Percentiles rank a stretch among this genome's conserved stretches.
Evolutionary conservation across 2,888 invertebrate species (phyloP).

Genomic region (Scrobipalpa atriplicella): DNA sequence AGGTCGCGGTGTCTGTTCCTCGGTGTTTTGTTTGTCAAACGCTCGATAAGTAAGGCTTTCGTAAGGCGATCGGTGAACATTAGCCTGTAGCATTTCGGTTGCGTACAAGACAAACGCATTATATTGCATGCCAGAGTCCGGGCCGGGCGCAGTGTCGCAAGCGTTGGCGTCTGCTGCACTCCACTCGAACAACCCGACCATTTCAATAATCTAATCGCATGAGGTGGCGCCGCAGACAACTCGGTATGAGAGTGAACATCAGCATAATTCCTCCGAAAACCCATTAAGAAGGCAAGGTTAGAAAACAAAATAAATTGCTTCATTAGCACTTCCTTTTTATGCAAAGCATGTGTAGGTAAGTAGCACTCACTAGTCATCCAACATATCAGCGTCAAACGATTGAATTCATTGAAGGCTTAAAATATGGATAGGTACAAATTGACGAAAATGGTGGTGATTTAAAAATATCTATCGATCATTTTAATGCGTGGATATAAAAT

Average conservation of each 20-base stretch:
- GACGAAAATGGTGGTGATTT: conserved; percentile 35
- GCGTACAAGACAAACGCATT: conserved; percentile 43
- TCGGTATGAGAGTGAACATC: too few species aligned
- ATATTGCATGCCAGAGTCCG: conserved; percentile 63
- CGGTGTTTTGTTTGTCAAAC: conserved; percentile 6
- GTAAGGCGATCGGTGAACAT: conserved; percentile 5
- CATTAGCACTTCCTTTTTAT: conserved; percentile 22
- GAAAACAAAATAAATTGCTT: conserved; percentile 11
- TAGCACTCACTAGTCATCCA: not conserved
- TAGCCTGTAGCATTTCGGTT: conserved; percentile 32
- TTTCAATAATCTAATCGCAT: conserved; percentile 51
- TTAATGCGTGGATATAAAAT: conserved; percentile 41
- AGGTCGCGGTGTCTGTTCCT: conserved; percentile 52
- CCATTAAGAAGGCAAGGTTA: not conserved
- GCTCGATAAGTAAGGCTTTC: conserved; percentile 6
- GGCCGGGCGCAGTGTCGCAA: conserved; percentile 63
- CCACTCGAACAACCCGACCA: conserved; percentile 55
- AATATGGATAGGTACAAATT: conserved; percentile 30
- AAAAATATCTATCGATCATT: conserved; percentile 40
- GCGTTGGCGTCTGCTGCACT: conserved; percentile 64
- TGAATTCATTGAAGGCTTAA: not conserved
- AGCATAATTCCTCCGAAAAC: not conserved
- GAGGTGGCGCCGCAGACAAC: conserved; percentile 52
- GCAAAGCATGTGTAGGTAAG: not conserved
- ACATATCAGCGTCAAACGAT: not conserved